Base-by-base conservation (phyloP, 2,888 invertebrate species). In the Danaus chrysippus region DNA sequence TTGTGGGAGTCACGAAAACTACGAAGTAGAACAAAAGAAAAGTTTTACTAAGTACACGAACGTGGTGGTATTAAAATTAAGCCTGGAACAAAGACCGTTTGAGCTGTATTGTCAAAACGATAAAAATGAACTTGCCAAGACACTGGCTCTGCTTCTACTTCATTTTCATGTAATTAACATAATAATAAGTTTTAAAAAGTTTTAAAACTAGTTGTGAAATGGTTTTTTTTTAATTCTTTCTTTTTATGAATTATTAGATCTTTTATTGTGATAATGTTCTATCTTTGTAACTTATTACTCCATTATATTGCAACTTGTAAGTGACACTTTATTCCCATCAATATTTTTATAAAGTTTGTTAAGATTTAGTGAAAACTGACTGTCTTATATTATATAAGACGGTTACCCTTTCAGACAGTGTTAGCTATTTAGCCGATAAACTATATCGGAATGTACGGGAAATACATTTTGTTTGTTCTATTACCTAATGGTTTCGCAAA, bases 401-500 rank as follows among this genome's bases (percentile, higher is more conserved):
- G 52, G 59, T 58, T 34, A 61, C 52, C 42, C 44, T 44, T 66
- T 54, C 41, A 56, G 53, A 53, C 54, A 46, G 54, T 54, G 59
- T 46, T 54, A 54, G 53, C 42, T 49, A 49, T 17, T 17, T 10
- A 15, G 17, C 59, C 23, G 59, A 59, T 62, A 60, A 62, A 66
- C 59, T 57, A 52, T 60, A 66, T 66, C 64, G 59, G 55, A 64
- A 64, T 60, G 59, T 42, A 54, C 55, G 64, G 64, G 55, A 49
- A 60, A 52, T 59, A 63, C 60, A 61, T 54, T 54, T 60, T 52
- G 63, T 44, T 64, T 54, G 64, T 66, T 68, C 71, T 72, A 70
- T 73, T 71, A 72, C 67, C 68, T 72, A 72, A 73, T 73, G 72
- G 72, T 62, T 71, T 65, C 63, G 61, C 64, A 66, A 67, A 71